Base-by-base conservation (phyloP, 2,113 vertebrate species). In the Brachypteracias leptosomus region DNA sequence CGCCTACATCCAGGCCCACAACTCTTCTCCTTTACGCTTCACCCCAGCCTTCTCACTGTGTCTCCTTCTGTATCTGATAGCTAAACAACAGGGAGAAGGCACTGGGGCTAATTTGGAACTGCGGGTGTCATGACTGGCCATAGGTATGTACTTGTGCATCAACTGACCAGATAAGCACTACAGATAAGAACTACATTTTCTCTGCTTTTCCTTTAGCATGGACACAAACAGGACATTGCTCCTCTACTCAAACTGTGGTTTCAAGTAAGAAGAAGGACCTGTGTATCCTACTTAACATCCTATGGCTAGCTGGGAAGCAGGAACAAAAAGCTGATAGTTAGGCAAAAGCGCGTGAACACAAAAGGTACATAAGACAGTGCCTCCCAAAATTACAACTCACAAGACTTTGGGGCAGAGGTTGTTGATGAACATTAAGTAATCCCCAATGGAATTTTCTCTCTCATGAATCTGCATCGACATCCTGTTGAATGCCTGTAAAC, bases 71-170 rank as follows among this genome's bases (percentile, higher is more conserved):
- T 0, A 75, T 4, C 66, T 54, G 19, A 82, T 49, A 79, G 33
- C 14, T 44, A 12, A 79, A 54, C 17, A 40, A 7, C 28, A 55
- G 29, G n/a, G 21, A 70, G 35, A 76, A 86, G 47, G 67, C 5
- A 2, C 29, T 13, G 63, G 29, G 73, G 25, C 25, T 76, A 26
- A 6, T 9, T 2, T 44, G 57, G 82, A 85, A 65, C 15, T 4
- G 1, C 4, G 1, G 26, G 10, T 24, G 33, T 28, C n/a, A 33
- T 47, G 54, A 47, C 33, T 9, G 13, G 62, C 40, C 76, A 38
- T 4, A 68, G 10, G 3, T 3, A 17, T 0, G 3, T 12, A 47
- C 40, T 13, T 54, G 18, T 18, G 62, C 62, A 10, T 12, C 38
- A 63, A 46, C 8, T 4, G 11, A n/a, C 3, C 42, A 49, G 62